These are phyloP conservation scores for Sorex fumeus DNA, from an alignment of 2,113 vertebrate genomes.

Conservation along the genomic window DNA sequence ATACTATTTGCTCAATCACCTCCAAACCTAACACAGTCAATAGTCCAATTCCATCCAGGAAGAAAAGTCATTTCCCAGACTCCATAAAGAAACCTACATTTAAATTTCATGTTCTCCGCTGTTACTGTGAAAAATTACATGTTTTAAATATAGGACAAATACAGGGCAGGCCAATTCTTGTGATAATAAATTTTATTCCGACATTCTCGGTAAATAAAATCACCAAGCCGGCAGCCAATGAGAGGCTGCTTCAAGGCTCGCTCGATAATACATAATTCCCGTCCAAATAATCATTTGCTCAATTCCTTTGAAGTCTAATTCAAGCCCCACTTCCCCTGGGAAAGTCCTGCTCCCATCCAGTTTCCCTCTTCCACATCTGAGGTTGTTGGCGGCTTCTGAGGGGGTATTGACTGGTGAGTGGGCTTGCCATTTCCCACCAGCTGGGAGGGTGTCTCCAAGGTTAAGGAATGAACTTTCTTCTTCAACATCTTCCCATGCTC, in stretches of 20 bases:
- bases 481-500: neutral
- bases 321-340: conserved; percentile 77
- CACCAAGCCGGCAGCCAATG: conserved; percentile 70
- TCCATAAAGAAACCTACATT: conserved; percentile 81
- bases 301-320: conserved; percentile 81
- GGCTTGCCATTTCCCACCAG: neutral
- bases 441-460: conserved; percentile 11
- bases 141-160: conserved; percentile 85
- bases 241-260: conserved; percentile 78
- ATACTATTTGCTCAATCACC: conserved; percentile 84
- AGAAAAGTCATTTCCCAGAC: conserved; percentile 80
- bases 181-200: conserved; percentile 82
- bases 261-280: conserved; percentile 80
- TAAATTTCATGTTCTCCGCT: conserved; percentile 84
- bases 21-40: conserved; percentile 83
- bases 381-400: neutral
- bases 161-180: conserved; percentile 79
- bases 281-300: conserved; percentile 82
- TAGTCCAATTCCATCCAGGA: conserved; percentile 77
- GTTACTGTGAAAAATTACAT: conserved; percentile 83
- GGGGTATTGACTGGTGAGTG: neutral
- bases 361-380: conserved; percentile 50
- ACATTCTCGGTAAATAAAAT: conserved; percentile 81
- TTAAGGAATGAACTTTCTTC: neutral
- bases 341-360: conserved; percentile 59